Conservation (phyloP, 2,888 invertebrate species). For the Ptychoptera albimana region DNA sequence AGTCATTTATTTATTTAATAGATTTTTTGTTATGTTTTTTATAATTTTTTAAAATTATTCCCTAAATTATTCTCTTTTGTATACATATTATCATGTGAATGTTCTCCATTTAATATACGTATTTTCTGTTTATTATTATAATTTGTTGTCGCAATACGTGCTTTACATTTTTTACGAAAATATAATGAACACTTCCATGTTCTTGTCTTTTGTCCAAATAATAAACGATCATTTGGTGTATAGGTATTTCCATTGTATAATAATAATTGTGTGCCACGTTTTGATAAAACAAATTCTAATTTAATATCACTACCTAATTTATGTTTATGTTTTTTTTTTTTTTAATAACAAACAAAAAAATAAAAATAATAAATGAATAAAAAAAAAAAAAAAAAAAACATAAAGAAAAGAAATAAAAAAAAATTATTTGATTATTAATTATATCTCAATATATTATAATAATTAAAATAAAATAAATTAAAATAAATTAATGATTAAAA, state of each 20-base stretch:
- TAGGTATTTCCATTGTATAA: constrained; percentile 23
- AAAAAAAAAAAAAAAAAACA: too few relatives aligned
- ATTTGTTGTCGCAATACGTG: not conserved
- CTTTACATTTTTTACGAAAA: constrained; percentile 23
- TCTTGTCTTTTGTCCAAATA: constrained; percentile 20
- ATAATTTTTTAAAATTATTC: not conserved
- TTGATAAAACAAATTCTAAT: constrained; percentile 7
- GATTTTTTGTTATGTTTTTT: not conserved
- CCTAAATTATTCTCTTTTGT: not conserved
- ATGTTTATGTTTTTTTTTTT: too few relatives aligned
- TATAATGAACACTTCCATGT: constrained; percentile 31
- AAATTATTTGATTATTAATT: too few relatives aligned
- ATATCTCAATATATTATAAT: too few relatives aligned
- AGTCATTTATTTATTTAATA: too few relatives aligned
- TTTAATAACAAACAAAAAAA: too few relatives aligned
- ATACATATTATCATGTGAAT: constrained; percentile 3
- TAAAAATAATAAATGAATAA: too few relatives aligned
- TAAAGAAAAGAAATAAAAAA: too few relatives aligned
- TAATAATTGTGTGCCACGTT: constrained; percentile 15
- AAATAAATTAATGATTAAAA: too few relatives aligned
- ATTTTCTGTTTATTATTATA: not conserved
- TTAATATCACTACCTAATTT: too few relatives aligned
- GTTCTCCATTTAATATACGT: not conserved
- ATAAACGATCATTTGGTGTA: constrained; percentile 26
- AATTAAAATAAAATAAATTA: too few relatives aligned